Percentiles rank a stretch among this genome's conserved stretches.
phyloP scores from a whole-genome alignment of 2,113 vertebrate species.

The Coturnix japonica region DNA sequence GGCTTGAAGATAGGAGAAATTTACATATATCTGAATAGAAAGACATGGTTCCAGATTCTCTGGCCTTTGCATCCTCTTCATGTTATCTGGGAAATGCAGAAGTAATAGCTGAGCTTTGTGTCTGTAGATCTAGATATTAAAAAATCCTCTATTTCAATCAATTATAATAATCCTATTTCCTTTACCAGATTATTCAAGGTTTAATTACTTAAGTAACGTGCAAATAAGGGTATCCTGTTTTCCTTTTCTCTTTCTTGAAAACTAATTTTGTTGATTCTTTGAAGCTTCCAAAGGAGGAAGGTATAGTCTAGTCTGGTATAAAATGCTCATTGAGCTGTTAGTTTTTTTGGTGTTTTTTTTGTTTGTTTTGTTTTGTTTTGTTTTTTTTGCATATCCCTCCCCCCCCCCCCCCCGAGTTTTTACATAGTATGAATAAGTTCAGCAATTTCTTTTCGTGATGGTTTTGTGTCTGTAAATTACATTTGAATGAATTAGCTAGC shows the following conservation, averaged over 20 bases:
- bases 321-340: neutral
- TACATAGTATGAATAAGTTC: neutral
- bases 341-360: neutral
- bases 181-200: neutral
- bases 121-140: neutral
- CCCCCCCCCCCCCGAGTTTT: too few species aligned
- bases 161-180: neutral
- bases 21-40: neutral
- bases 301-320: neutral
- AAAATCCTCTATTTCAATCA: neutral
- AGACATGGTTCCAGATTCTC: neutral
- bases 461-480: neutral
- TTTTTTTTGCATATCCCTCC: too few species aligned
- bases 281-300: neutral
- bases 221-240: neutral
- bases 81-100: neutral
- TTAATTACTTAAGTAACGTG: neutral
- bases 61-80: neutral
- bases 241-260: neutral
- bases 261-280: neutral
- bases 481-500: neutral
- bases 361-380: too few species aligned
- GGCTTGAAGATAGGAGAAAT: neutral
- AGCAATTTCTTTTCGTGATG: neutral
- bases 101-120: neutral